Conservation (phyloP, 2,888 invertebrate species). For the Norana najaformis region DNA sequence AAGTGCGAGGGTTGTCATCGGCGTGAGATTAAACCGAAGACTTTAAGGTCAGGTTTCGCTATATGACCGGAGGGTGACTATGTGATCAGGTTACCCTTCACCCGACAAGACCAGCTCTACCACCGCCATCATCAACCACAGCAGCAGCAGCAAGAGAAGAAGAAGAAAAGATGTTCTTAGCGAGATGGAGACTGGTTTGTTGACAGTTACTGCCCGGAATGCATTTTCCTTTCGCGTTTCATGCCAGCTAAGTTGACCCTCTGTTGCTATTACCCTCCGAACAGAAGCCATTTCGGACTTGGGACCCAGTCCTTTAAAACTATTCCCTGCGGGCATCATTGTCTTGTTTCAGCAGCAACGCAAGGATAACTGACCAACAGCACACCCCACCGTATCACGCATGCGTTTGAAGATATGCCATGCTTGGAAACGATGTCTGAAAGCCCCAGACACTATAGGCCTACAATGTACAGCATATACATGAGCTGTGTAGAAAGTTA, state of each 20-base stretch:
- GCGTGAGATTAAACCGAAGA: not conserved
- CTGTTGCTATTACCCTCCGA: not conserved
- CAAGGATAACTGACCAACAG: not conserved
- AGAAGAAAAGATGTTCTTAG: not conserved
- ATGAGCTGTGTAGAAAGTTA: no score
- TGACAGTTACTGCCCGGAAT: not conserved
- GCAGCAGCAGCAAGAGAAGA: not conserved
- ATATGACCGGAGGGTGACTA: not conserved
- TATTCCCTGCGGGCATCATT: not conserved
- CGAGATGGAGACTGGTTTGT: not conserved
- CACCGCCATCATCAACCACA: not conserved
- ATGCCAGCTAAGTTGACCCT: not conserved
- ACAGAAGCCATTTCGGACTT: not conserved
- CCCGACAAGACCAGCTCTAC: not conserved
- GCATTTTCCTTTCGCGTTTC: not conserved
- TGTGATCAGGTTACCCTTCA: slow-evolving; percentile 5
- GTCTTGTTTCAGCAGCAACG: not conserved
- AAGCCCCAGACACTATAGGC: not conserved
- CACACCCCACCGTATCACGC: no score
- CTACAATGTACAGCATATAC: no score
- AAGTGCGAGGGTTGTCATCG: not conserved
- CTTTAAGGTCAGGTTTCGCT: not conserved
- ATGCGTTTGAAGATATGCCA: not conserved
- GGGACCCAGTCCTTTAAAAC: not conserved
- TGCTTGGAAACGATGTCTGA: not conserved